These are phyloP conservation scores for Odontocerum albicorne DNA, from an alignment of 2,888 invertebrate genomes.

Conservation along the genomic window DNA sequence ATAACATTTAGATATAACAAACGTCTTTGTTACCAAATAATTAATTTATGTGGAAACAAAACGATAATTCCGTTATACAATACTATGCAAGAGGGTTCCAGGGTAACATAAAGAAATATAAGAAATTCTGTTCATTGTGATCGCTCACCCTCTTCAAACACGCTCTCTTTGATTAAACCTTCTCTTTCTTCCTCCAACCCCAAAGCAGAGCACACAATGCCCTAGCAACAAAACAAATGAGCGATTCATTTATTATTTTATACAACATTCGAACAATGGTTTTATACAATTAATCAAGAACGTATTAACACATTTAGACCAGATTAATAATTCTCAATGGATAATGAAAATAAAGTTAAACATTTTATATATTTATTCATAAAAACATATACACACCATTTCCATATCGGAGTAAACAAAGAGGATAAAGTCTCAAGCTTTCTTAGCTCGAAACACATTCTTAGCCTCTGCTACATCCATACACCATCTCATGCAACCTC, in stretches of 20 bases:
- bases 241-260: slow-evolving; percentile 37
- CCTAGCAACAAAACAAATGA: slow-evolving; percentile 34
- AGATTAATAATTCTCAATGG: not conserved
- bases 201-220: slow-evolving; percentile 24
- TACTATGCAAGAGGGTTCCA: not conserved
- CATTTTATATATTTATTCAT: too few species aligned
- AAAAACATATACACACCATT: too few species aligned
- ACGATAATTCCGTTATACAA: too few species aligned
- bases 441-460: too few species aligned
- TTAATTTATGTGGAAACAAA: too few species aligned
- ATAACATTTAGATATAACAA: too few species aligned
- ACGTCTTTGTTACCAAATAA: too few species aligned
- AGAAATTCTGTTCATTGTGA: slow-evolving; percentile 2
- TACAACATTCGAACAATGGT: slow-evolving; percentile 37
- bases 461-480: too few species aligned
- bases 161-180: slow-evolving; percentile 31
- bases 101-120: slow-evolving; percentile 6
- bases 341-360: not conserved
- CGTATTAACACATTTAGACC: slow-evolving; percentile 28
- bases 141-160: slow-evolving; percentile 19
- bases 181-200: slow-evolving; percentile 18
- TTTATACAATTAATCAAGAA: slow-evolving; percentile 34
- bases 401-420: too few species aligned
- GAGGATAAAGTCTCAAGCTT: too few species aligned
- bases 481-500: too few species aligned